Evolutionary conservation across 2,113 vertebrate genomes (phyloP).

Genomic region (Laterallus jamaicensis): DNA sequence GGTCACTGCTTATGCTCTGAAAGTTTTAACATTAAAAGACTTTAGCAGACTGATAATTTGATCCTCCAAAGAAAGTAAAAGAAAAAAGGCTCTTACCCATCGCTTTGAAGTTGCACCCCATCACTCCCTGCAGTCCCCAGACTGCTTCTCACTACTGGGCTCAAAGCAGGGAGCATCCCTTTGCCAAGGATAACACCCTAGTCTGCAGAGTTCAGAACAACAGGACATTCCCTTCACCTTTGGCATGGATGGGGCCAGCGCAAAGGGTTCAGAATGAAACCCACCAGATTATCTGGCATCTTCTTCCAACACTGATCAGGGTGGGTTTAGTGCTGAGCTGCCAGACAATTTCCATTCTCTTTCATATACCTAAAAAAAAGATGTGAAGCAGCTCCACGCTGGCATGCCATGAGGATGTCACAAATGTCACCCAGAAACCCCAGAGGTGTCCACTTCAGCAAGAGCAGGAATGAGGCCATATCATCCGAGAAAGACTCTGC

Average conservation of each 20-base stretch:
- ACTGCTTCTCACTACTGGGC: no score
- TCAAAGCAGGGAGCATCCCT: background rate
- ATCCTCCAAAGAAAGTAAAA: background rate
- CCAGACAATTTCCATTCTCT: background rate
- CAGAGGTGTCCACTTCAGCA: background rate
- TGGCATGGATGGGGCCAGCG: background rate
- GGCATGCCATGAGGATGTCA: fast-evolving
- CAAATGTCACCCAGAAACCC: background rate
- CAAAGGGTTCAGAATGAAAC: background rate
- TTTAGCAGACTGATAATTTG: conserved; percentile 36
- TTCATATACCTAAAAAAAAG: background rate
- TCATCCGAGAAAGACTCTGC: background rate
- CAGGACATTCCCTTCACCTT: background rate
- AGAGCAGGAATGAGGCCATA: background rate
- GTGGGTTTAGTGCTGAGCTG: background rate
- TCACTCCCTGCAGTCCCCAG: background rate
- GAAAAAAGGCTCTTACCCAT: background rate
- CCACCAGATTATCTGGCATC: background rate
- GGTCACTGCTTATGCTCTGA: conserved; percentile 21
- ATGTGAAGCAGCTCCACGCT: background rate
- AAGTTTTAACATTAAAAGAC: conserved; percentile 43
- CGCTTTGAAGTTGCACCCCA: background rate
- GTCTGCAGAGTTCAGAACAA: background rate
- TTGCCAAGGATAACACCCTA: background rate
- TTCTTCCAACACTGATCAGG: background rate